Evolutionary conservation across 1,140 invertebrate genomes (phyloP).

Genomic region (Metopolophium dirhodum): DNA sequence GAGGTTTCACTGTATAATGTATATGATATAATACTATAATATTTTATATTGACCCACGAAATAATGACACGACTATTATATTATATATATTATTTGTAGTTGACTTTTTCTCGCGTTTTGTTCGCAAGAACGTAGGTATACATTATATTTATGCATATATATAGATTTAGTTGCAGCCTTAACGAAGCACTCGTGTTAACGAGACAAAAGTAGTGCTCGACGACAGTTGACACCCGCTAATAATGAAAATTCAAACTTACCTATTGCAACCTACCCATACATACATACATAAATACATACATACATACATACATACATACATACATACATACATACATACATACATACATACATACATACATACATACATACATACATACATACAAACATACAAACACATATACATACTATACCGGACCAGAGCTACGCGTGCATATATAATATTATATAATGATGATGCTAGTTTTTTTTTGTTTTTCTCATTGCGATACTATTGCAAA

Average conservation of each 20-base stretch:
- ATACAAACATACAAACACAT: too few species aligned
- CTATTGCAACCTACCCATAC: neutral
- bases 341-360: too few species aligned
- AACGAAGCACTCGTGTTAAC: conserved; percentile 38
- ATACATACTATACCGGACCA: neutral
- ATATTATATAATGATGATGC: neutral
- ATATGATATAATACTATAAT: too few species aligned
- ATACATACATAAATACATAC: too few species aligned
- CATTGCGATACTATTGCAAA: neutral
- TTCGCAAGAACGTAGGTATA: neutral
- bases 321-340: too few species aligned
- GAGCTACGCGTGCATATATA: neutral
- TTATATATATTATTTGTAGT: neutral
- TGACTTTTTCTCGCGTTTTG: neutral
- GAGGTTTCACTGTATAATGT: neutral
- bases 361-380: too few species aligned
- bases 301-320: too few species aligned
- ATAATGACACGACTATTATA: neutral
- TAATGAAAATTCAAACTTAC: conserved; percentile 28
- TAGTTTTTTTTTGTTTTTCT: neutral
- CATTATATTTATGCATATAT: neutral
- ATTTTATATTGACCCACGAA: neutral
- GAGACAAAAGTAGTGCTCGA: conserved; percentile 20
- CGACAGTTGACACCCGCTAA: conserved; percentile 1
- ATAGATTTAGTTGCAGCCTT: neutral